These are phyloP conservation scores for Nothoprocta pentlandii DNA, from an alignment of 2,113 vertebrate species.

Conservation along the genomic window DNA sequence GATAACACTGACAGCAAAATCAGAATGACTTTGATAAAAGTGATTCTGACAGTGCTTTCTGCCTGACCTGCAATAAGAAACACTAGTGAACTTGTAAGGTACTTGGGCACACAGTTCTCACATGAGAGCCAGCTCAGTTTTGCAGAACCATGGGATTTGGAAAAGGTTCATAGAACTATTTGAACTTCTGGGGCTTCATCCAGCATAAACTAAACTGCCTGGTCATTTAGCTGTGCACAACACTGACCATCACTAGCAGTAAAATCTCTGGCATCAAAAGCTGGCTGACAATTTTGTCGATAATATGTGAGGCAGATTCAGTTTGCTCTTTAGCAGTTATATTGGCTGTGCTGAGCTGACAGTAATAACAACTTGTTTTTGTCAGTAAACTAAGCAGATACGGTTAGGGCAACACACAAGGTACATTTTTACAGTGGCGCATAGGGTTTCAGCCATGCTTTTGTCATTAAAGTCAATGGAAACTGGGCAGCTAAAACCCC, in stretches of 20 bases:
- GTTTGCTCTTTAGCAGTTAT: constrained; percentile 37
- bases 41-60: background rate
- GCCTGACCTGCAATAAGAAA: background rate
- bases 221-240: constrained; percentile 12
- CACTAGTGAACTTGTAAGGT: background rate
- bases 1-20: background rate
- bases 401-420: constrained; percentile 27
- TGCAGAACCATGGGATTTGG: background rate
- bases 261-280: constrained; percentile 54
- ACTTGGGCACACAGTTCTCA: background rate
- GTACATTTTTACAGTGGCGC: constrained; percentile 58
- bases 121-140: background rate
- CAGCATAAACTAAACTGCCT: background rate
- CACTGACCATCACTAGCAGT: background rate
- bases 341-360: constrained; percentile 46
- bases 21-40: background rate
- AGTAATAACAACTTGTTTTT: constrained; percentile 62
- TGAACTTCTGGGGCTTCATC: background rate
- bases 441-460: constrained; percentile 33
- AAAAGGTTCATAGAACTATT: background rate
- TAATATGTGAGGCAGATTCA: constrained; percentile 21
- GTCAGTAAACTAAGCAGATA: constrained; percentile 53
- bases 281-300: constrained; percentile 28
- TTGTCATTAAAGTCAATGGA: constrained; percentile 64
- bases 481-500: constrained; percentile 34